Conservation (phyloP, 2,888 invertebrate genomes). For the Scaeva pyrastri region DNA sequence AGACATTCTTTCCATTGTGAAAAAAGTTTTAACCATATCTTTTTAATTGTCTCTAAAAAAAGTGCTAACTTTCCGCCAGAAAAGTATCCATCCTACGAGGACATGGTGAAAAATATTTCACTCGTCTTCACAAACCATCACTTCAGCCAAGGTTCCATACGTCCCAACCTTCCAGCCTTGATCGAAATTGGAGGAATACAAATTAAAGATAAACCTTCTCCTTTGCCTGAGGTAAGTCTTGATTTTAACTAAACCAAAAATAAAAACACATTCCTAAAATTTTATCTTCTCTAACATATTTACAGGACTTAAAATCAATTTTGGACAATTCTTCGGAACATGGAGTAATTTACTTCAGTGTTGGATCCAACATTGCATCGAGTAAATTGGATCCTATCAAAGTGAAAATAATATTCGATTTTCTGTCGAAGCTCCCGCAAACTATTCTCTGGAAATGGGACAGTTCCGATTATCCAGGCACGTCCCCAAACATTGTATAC, state of each 20-base stretch:
- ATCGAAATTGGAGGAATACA: slow-evolving; percentile 16
- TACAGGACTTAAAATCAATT: slow-evolving; percentile 2
- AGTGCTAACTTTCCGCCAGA: slow-evolving; percentile 65
- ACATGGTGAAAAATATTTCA: slow-evolving; percentile 69
- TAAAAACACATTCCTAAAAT: background rate
- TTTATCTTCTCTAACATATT: slow-evolving; percentile 16
- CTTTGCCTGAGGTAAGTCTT: background rate
- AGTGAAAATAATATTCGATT: slow-evolving; percentile 11
- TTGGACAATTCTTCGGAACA: background rate
- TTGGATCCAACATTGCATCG: slow-evolving; percentile 76
- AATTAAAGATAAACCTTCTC: slow-evolving; percentile 2
- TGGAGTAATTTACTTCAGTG: slow-evolving; percentile 25
- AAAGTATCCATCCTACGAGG: slow-evolving; percentile 70
- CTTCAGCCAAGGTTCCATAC: slow-evolving; percentile 44
- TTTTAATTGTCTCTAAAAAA: background rate
- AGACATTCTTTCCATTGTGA: too few relatives aligned
- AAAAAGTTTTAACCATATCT: too few relatives aligned
- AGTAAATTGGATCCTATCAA: background rate
- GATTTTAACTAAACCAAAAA: background rate
- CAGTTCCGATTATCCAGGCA: background rate
- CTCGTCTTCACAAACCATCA: slow-evolving; percentile 72
- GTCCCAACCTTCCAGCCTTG: background rate
- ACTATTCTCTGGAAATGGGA: slow-evolving; percentile 23
- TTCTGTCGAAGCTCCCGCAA: background rate
- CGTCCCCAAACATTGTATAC: slow-evolving; percentile 2